A percentile compares a stretch with the other conserved stretches of the same genome.
phyloP scores from a whole-genome alignment of 2,797 vertebrate genomes.

The Synanceia verrucosa region DNA sequence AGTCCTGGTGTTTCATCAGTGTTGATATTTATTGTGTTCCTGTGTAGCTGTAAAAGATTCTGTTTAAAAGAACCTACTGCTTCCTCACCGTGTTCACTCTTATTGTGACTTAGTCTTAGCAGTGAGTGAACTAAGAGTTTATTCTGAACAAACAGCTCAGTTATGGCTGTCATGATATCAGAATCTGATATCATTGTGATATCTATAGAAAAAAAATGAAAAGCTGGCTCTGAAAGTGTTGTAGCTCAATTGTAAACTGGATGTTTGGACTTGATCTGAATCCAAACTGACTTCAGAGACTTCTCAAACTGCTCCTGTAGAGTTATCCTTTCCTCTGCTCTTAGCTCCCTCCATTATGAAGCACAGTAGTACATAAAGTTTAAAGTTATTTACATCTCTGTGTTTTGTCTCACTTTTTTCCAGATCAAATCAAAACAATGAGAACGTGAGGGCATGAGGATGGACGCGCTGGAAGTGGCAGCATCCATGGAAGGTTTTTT shows the following conservation, averaged over 20 bases:
- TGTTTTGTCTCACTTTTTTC: slow-evolving; percentile 5
- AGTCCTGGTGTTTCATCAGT: slow-evolving; percentile 62
- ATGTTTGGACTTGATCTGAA: too few species aligned
- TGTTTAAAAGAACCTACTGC: neutral
- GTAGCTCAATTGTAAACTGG: too few species aligned
- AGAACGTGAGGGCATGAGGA: slow-evolving; percentile 76
- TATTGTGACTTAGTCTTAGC: neutral
- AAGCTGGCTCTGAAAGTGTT: neutral
- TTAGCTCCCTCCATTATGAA: neutral
- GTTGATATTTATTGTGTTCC: slow-evolving; percentile 14
- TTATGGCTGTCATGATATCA: neutral
- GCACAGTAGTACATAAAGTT: neutral
- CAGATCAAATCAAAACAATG: slow-evolving; percentile 85
- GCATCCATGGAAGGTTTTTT: neutral
- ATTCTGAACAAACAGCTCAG: neutral
- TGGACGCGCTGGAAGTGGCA: neutral
- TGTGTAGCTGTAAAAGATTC: slow-evolving; percentile 9
- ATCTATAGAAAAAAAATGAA: neutral
- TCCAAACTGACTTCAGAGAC: neutral
- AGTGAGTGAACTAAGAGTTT: neutral
- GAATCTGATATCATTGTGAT: neutral
- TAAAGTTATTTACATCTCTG: neutral
- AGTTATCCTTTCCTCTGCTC: neutral
- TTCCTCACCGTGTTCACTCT: neutral
- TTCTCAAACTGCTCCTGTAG: neutral